Evolutionary conservation across 2,113 vertebrate genomes (phyloP).

Genomic region (Peucedramus taeniatus): DNA sequence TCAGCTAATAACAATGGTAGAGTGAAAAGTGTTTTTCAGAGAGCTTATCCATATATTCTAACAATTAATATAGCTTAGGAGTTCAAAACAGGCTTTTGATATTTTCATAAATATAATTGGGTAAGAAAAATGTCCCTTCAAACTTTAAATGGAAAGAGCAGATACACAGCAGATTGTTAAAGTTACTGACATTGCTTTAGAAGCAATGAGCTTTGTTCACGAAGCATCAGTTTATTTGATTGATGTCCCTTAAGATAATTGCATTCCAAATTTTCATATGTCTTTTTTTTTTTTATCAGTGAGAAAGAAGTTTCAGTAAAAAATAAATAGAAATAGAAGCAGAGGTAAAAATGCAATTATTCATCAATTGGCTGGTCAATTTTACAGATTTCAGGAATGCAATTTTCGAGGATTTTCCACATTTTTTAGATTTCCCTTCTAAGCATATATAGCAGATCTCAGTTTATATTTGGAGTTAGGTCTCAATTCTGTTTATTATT

Average conservation of each 20-base stretch:
- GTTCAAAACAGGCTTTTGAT: not conserved
- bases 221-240: not conserved
- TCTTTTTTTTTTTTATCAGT: not conserved
- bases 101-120: not conserved
- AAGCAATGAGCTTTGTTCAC: not conserved
- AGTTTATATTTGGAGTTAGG: not conserved
- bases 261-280: not conserved
- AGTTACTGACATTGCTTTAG: not conserved
- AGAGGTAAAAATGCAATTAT: not conserved
- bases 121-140: not conserved
- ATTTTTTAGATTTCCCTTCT: not conserved
- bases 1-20: not conserved
- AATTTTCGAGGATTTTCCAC: not conserved
- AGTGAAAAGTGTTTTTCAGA: not conserved
- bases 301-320: not conserved
- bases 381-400: not conserved
- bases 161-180: not conserved
- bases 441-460: not conserved
- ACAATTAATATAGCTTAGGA: not conserved
- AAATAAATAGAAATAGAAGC: not conserved
- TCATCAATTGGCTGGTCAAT: not conserved
- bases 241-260: not conserved
- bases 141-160: not conserved
- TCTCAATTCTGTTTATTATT: not conserved
- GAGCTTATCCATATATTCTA: not conserved